Evolutionary conservation across 2,888 invertebrate species (phyloP).

Genomic region (Drosophila kanekoi): DNA sequence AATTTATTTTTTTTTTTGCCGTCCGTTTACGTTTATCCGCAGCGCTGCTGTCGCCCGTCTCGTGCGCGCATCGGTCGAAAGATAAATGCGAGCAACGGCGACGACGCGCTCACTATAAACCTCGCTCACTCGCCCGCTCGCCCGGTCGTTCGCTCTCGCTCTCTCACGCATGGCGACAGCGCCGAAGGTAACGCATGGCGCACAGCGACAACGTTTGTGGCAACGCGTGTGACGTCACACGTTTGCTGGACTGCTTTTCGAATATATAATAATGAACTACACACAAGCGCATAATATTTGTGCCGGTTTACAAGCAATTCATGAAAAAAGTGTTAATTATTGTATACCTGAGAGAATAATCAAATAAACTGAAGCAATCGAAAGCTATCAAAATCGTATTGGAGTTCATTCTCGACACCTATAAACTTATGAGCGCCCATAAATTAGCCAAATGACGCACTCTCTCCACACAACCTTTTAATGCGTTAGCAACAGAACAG

Average conservation of each 20-base stretch:
- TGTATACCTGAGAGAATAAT: neutral
- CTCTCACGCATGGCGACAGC: slow-evolving; percentile 32
- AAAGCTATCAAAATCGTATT: neutral
- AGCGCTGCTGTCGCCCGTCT: slow-evolving; percentile 49
- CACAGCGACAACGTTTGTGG: slow-evolving; percentile 6
- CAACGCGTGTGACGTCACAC: slow-evolving; percentile 44
- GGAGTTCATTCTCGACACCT: neutral
- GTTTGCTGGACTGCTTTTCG: neutral
- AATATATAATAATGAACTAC: too few relatives aligned
- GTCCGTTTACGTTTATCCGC: slow-evolving; percentile 43
- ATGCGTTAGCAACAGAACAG: neutral
- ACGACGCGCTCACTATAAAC: slow-evolving; percentile 50
- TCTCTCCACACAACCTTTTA: slow-evolving; percentile 12
- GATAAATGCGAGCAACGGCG: slow-evolving; percentile 58
- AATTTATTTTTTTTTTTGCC: slow-evolving; percentile 35
- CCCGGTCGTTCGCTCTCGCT: slow-evolving; percentile 1
- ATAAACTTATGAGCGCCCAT: too few relatives aligned
- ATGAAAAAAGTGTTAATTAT: neutral
- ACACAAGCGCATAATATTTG: too few relatives aligned
- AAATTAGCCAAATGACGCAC: neutral
- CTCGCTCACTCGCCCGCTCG: slow-evolving; percentile 13
- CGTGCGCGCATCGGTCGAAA: slow-evolving; percentile 58
- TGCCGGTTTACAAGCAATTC: neutral
- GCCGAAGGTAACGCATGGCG: slow-evolving; percentile 42
- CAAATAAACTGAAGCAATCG: neutral